These are phyloP conservation scores for Nannobrachium achirus DNA, from an alignment of 2,113 vertebrate genomes.

Conservation along the genomic window DNA sequence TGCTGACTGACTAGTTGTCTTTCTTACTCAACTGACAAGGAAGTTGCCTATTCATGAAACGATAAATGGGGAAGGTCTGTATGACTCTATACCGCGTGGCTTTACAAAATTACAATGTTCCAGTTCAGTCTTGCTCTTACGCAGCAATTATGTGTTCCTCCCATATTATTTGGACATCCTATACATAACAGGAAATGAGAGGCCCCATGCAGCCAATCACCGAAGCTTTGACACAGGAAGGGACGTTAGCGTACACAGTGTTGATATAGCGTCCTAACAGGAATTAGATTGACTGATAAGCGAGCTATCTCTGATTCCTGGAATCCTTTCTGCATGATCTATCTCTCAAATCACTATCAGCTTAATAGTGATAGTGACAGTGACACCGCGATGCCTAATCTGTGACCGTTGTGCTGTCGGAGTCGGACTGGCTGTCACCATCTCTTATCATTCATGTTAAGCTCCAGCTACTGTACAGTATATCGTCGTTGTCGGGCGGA, in stretches of 20 bases:
- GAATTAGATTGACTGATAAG: slow-evolving; percentile 33
- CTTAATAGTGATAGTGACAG: neutral
- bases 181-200: neutral
- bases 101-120: slow-evolving; percentile 5
- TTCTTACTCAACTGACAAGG: slow-evolving; percentile 47
- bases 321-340: slow-evolving; percentile 16
- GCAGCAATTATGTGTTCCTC: neutral
- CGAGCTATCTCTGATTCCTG: slow-evolving; percentile 8
- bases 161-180: neutral
- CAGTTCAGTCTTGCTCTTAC: neutral
- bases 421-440: too few species aligned
- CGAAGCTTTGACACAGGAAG: slow-evolving; percentile 18
- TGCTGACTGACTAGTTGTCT: slow-evolving; percentile 19
- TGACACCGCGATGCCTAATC: neutral
- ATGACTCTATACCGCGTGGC: neutral
- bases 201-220: neutral
- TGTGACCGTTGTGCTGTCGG: neutral
- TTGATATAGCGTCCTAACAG: slow-evolving; percentile 15
- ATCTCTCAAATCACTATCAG: neutral
- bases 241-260: neutral
- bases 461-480: too few species aligned
- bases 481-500: too few species aligned
- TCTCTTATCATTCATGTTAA: too few species aligned
- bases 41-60: slow-evolving; percentile 34
- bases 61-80: neutral